Evolutionary conservation across 2,888 invertebrate species (phyloP).

Genomic region (Drosophila koepferae): DNA sequence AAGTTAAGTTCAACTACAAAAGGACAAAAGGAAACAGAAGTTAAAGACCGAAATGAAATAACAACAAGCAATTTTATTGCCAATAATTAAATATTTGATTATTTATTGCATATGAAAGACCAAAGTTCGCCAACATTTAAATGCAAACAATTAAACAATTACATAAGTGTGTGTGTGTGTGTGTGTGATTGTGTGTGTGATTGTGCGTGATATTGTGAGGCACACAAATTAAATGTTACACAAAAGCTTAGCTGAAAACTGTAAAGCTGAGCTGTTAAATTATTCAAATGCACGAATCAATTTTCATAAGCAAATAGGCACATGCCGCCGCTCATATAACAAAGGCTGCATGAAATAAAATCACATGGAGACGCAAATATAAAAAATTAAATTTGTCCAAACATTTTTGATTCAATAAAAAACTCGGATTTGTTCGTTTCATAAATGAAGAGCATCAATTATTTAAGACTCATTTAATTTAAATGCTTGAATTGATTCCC

Average conservation of each 20-base stretch:
- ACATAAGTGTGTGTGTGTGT: conserved; percentile 11
- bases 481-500: conserved; percentile 8
- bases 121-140: conserved; percentile 47
- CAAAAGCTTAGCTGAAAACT: conserved; percentile 56
- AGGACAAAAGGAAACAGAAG: conserved; percentile 33
- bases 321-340: conserved; percentile 17
- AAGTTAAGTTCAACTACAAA: conserved; percentile 45
- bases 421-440: background rate
- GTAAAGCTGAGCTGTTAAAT: conserved; percentile 56
- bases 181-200: conserved; percentile 11
- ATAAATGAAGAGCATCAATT: background rate
- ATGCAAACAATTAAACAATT: conserved; percentile 49
- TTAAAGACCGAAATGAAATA: conserved; percentile 35
- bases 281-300: conserved; percentile 73
- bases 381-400: conserved; percentile 24
- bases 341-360: conserved; percentile 27
- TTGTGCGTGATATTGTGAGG: conserved; percentile 16
- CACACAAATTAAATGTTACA: conserved; percentile 50
- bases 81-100: conserved; percentile 68
- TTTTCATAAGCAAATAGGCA: conserved; percentile 70
- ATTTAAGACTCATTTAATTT: conserved; percentile 23
- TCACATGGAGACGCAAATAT: conserved; percentile 19
- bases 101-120: conserved; percentile 59
- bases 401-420: conserved; percentile 5
- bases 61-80: conserved; percentile 44